Conservation (phyloP, 2,113 vertebrate genomes). For the Ptyas mucosa region DNA sequence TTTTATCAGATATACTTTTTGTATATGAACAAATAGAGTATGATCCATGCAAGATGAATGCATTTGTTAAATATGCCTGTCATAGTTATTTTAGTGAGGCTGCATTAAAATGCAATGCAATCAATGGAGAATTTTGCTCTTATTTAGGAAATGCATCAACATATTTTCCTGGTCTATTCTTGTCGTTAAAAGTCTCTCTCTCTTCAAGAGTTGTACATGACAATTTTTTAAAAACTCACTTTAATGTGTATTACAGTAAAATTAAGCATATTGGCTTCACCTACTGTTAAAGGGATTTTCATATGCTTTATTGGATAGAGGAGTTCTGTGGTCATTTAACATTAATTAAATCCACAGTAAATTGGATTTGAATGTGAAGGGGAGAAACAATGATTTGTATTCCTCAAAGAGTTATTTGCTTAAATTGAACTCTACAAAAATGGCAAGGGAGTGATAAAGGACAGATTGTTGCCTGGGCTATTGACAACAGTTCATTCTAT, state of each 20-base stretch:
- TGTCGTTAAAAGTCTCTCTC: background rate
- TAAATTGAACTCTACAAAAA: slow-evolving; percentile 9
- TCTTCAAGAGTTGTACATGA: slow-evolving; percentile 21
- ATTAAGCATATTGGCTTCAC: slow-evolving; percentile 61
- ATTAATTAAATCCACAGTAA: slow-evolving; percentile 63
- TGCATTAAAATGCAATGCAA: background rate
- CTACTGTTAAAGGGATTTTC: slow-evolving; percentile 71
- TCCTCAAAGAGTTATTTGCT: background rate
- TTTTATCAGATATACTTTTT: background rate
- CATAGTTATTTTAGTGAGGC: background rate
- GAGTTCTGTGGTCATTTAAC: slow-evolving; percentile 54
- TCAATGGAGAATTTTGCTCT: background rate
- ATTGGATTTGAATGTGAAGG: slow-evolving; percentile 50
- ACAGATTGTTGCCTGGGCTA: slow-evolving; percentile 30
- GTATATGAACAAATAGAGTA: background rate
- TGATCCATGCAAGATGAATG: background rate
- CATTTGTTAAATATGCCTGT: background rate
- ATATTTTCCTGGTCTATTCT: slow-evolving; percentile 27
- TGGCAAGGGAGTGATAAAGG: slow-evolving; percentile 22
- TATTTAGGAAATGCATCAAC: background rate
- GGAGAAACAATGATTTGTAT: background rate
- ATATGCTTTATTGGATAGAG: slow-evolving; percentile 55
- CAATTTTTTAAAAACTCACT: slow-evolving; percentile 34
- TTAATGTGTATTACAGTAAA: slow-evolving; percentile 51
- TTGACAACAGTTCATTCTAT: slow-evolving; percentile 23